These are phyloP conservation scores for Podilymbus podiceps DNA, from an alignment of 2,113 vertebrate genomes.

Conservation along the genomic window DNA sequence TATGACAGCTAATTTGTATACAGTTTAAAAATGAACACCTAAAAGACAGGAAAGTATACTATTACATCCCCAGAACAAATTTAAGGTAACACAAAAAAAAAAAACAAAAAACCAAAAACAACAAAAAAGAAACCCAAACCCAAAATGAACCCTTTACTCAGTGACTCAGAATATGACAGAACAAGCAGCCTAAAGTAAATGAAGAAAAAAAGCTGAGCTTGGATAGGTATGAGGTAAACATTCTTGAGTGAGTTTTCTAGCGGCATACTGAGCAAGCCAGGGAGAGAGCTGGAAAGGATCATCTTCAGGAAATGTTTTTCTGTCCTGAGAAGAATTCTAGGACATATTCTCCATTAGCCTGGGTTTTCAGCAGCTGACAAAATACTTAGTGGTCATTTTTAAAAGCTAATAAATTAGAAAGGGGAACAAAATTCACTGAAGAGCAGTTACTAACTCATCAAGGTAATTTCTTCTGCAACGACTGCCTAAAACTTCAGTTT, in stretches of 20 bases:
- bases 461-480: background rate
- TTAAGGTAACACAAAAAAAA: background rate
- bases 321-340: background rate
- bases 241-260: background rate
- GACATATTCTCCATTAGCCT: background rate
- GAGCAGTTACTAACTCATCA: background rate
- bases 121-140: background rate
- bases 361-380: constrained; percentile 23
- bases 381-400: constrained; percentile 25
- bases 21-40: background rate
- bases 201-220: background rate
- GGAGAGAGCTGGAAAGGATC: background rate
- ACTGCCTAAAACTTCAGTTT: background rate
- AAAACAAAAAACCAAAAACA: too few species aligned
- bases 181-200: background rate
- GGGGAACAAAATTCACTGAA: background rate
- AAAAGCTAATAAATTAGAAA: background rate
- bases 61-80: background rate
- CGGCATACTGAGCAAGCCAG: background rate
- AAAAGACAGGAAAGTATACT: background rate
- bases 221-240: background rate
- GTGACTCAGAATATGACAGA: background rate
- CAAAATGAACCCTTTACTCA: background rate
- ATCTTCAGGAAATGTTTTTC: constrained; percentile 14
- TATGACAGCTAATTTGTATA: constrained; percentile 17